A percentile compares a stretch with the other conserved stretches of the same genome.
Conservation (phyloP, 2,113 vertebrate species). For the Peromyscus maniculatus region DNA sequence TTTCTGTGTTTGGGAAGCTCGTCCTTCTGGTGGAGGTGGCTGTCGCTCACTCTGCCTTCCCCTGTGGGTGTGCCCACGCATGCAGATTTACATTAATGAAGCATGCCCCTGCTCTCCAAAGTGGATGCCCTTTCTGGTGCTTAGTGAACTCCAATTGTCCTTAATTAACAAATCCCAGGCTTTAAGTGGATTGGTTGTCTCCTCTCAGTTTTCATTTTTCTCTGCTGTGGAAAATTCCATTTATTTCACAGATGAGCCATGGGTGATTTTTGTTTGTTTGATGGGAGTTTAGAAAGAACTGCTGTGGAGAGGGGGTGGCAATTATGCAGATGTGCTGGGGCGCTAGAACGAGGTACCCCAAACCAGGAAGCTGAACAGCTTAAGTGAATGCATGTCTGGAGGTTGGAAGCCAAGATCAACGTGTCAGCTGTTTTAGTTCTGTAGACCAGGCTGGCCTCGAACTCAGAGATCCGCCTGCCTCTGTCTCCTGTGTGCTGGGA, state of each 20-base stretch:
- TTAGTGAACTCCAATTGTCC: neutral
- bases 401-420: neutral
- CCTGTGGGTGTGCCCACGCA: neutral
- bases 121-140: neutral
- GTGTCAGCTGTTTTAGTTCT: neutral
- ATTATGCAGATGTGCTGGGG: neutral
- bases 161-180: neutral
- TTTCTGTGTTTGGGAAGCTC: slow-evolving; percentile 46
- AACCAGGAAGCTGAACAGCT: neutral
- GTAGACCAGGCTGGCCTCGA: neutral
- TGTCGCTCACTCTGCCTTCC: neutral
- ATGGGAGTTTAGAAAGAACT: neutral
- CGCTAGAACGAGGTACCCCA: neutral
- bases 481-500: neutral
- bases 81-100: neutral
- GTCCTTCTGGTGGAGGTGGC: neutral
- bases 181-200: neutral
- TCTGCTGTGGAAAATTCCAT: neutral
- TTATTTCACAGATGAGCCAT: neutral
- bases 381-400: neutral
- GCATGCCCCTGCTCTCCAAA: neutral
- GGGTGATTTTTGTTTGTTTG: neutral
- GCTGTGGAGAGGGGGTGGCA: neutral
- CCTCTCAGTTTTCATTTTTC: neutral
- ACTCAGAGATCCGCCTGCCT: neutral